Percentiles rank a stretch among this genome's conserved stretches.
Evolutionary conservation across 2,797 vertebrate genomes (phyloP).

Genomic region (Sorex maritimensis): DNA sequence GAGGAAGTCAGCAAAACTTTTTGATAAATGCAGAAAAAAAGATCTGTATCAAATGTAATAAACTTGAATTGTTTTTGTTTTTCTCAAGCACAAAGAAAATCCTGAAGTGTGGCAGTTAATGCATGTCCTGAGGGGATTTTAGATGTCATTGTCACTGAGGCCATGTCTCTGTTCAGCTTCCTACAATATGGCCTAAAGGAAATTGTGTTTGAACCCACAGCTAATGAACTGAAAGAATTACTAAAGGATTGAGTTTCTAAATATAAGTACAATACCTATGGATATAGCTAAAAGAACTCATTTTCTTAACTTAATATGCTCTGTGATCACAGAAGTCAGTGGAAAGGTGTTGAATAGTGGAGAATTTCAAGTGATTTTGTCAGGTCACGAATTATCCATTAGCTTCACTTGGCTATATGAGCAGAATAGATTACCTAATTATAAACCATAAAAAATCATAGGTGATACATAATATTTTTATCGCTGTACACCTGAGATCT

Average conservation of each 20-base stretch:
- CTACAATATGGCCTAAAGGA: slow-evolving; percentile 38
- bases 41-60: not conserved
- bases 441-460: not conserved
- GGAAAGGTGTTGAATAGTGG: not conserved
- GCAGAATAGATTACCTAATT: not conserved
- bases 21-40: slow-evolving; percentile 10
- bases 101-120: not conserved
- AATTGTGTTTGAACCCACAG: slow-evolving; percentile 18
- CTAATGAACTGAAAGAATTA: not conserved
- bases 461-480: not conserved
- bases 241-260: slow-evolving; percentile 56
- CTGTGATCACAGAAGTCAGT: not conserved
- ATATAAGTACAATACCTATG: not conserved
- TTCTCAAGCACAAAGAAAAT: slow-evolving; percentile 30
- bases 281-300: not conserved
- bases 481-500: not conserved
- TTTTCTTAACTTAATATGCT: not conserved
- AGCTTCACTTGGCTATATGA: slow-evolving; percentile 1
- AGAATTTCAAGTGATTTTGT: not conserved
- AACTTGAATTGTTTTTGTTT: slow-evolving; percentile 43
- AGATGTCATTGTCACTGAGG: slow-evolving; percentile 32
- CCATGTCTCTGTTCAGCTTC: slow-evolving; percentile 15
- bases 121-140: slow-evolving; percentile 30
- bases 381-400: not conserved
- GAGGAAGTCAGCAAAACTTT: slow-evolving; percentile 63